phyloP scores from a whole-genome alignment of 2,113 vertebrate genomes.

The Isurus oxyrinchus region DNA sequence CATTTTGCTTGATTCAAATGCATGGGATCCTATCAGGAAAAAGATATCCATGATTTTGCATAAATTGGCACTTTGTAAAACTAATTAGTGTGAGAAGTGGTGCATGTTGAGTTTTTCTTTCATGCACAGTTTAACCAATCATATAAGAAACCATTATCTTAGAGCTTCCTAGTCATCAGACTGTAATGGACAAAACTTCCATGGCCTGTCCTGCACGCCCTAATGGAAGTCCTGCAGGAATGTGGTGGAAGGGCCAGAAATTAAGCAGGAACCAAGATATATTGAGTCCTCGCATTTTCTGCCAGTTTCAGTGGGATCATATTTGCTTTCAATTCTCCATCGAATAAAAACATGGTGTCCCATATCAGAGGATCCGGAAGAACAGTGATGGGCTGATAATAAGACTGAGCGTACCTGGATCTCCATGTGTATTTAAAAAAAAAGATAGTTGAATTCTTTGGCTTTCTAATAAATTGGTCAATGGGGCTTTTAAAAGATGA shows the following conservation, averaged over 20 bases:
- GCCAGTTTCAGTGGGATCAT: not conserved
- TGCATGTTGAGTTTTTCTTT: not conserved
- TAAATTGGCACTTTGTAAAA: not conserved
- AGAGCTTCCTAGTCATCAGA: not conserved
- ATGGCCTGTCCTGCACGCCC: not conserved
- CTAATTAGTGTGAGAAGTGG: not conserved
- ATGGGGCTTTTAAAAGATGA: too few relatives aligned
- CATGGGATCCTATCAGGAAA: not conserved
- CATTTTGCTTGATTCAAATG: not conserved
- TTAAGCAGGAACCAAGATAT: not conserved
- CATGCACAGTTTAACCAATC: not conserved
- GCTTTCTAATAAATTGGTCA: not conserved
- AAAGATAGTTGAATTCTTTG: not conserved
- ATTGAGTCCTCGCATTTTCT: not conserved
- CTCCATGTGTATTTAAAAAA: not conserved
- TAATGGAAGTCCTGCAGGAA: not conserved
- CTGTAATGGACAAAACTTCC: not conserved
- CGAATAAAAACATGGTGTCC: not conserved
- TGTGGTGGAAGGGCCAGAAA: not conserved
- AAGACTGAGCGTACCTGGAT: not conserved
- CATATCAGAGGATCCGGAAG: not conserved
- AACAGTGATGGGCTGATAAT: not conserved
- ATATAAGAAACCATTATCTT: not conserved
- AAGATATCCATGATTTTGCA: not conserved
- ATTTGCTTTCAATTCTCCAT: too few relatives aligned